Percentiles rank a stretch among this genome's conserved stretches.
These are phyloP conservation scores for Varanus salvator DNA, from an alignment of 2,113 vertebrate genomes.

Conservation along the genomic window DNA sequence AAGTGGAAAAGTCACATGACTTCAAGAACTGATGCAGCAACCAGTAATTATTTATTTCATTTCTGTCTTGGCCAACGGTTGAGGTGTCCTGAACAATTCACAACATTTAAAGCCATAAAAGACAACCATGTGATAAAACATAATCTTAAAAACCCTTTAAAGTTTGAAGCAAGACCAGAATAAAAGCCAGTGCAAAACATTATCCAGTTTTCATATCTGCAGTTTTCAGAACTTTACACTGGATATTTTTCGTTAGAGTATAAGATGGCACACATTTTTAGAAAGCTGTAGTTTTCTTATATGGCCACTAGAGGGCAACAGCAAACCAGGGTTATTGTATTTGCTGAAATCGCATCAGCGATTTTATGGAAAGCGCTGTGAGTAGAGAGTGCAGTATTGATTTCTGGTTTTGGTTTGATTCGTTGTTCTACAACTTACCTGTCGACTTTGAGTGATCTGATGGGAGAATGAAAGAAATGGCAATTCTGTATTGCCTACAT, in stretches of 20 bases:
- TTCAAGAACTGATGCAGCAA: not conserved
- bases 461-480: not conserved
- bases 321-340: slow-evolving; percentile 54
- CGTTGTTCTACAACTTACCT: not conserved
- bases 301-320: slow-evolving; percentile 66
- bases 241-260: not conserved
- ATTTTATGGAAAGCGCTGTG: not conserved
- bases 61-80: not conserved
- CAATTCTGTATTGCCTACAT: not conserved
- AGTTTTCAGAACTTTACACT: not conserved
- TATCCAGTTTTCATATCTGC: not conserved
- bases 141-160: too few species aligned
- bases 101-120: too few species aligned
- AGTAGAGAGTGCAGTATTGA: not conserved
- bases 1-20: not conserved
- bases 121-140: too few species aligned
- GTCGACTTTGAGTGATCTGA: not conserved
- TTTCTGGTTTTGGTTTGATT: not conserved
- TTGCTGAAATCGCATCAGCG: slow-evolving; percentile 33
- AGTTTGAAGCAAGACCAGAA: too few species aligned
- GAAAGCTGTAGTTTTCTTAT: not conserved
- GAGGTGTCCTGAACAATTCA: too few species aligned
- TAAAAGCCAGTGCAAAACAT: not conserved
- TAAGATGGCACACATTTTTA: not conserved
- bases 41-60: not conserved